Base-by-base conservation (phyloP, 2,113 vertebrate species). In the Taxidea taxus region DNA sequence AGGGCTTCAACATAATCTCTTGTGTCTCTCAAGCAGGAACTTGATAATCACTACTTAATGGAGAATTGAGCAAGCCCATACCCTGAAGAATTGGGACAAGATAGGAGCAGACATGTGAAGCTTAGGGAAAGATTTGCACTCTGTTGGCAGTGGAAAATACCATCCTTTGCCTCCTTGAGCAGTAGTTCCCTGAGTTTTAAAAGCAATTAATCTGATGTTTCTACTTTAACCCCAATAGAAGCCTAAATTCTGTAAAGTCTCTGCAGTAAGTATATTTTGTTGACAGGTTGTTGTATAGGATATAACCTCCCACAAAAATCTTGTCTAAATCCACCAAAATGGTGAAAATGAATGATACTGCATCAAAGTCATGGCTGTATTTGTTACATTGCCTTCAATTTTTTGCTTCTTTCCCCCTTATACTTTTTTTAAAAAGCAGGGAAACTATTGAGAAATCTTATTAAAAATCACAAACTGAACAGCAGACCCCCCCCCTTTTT, bases 381-480 rank as follows among this genome's bases (percentile, higher is more conserved):
- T 96, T 97, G 96, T 96, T 98, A 80, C 66, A 58, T 96, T 72
- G 83, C 91, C 97, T 98, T 97, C n/a, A 0, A 96, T 97, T 97
- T 94, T 98, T 93, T 94, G 37, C 74, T 92, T 96, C 82, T 96
- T 96, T 97, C 68, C 94, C 49, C 94, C 90, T 97, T 94, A 91
- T 88, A 93, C 42, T 58, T 98, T 87, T 97, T 96, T 90, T 68
- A 31, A 56, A n/a, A 97, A 98, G 92, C 91, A 95, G 97, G 29
- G 44, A 96, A 89, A 97, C 96, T 98, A 96, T 96, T 98, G 95
- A 98, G 95, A 98, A 98, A 97, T 98, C 96, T 98, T 98, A 98
- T 97, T 98, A 97, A 98, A 97, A 98, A 98, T 97, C 97, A 98
- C 97, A 98, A 98, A 96, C 66, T 70, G 91, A 98, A 98, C 80